Conservation (phyloP, 2,113 vertebrate genomes). For the Protomyctophum bolini region DNA sequence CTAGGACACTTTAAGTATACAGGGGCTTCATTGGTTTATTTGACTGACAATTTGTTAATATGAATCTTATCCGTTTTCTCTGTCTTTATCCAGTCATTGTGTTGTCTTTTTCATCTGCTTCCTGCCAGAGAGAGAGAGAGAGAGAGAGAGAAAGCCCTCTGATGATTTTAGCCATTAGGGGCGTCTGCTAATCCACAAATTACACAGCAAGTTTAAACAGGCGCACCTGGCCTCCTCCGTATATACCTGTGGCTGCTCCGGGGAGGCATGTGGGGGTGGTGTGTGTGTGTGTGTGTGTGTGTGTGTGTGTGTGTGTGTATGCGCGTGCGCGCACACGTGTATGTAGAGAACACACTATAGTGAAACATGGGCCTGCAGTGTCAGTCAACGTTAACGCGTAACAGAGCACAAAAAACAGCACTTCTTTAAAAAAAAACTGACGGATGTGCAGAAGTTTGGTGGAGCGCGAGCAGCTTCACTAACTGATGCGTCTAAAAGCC, state of each 20-base stretch:
- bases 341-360: not conserved
- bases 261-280: not conserved
- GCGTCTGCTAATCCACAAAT: slow-evolving; percentile 90
- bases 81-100: not conserved
- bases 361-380: not conserved
- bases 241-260: slow-evolving; percentile 26
- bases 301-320: not conserved
- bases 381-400: too few species aligned
- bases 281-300: not conserved
- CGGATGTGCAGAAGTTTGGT: slow-evolving; percentile 31
- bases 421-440: not conserved
- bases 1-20: too few species aligned
- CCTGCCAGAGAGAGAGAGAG: not conserved
- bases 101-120: not conserved
- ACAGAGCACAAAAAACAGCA: not conserved
- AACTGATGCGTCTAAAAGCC: slow-evolving; percentile 70
- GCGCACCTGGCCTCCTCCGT: slow-evolving; percentile 57
- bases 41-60: too few species aligned
- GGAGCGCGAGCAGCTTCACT: slow-evolving; percentile 33
- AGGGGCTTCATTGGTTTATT: too few species aligned
- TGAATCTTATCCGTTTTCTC: not conserved
- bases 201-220: slow-evolving; percentile 89
- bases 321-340: not conserved
- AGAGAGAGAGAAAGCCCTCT: slow-evolving; percentile 46
- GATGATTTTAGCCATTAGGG: slow-evolving; percentile 82